phyloP scores from a whole-genome alignment of 53 echinoderm and acorn worm genomes.

The Temnopleurus reevesii region DNA sequence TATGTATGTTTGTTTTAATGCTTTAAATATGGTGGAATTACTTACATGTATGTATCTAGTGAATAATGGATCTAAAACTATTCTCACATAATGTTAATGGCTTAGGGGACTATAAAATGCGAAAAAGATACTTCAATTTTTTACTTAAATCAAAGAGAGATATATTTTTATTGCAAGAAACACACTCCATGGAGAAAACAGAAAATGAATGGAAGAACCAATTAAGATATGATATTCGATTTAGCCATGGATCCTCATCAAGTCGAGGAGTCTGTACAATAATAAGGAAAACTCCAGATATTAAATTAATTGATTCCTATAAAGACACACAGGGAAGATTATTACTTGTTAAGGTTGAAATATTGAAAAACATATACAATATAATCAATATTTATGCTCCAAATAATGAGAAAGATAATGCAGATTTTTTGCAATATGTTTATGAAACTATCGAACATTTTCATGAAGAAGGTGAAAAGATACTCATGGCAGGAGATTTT shows the following conservation, averaged over 20 bases:
- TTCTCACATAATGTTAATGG: no score
- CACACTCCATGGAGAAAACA: background rate
- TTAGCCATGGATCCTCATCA: background rate
- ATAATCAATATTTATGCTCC: slow-evolving; percentile 17
- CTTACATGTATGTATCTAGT: no score
- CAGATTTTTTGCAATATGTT: background rate
- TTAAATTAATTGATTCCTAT: background rate
- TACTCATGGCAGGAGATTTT: background rate
- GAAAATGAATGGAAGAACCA: slow-evolving; percentile 5
- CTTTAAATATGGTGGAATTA: no score
- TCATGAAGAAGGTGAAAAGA: background rate
- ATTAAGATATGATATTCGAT: background rate
- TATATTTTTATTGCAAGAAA: background rate
- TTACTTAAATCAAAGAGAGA: background rate
- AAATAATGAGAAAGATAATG: slow-evolving; percentile 5
- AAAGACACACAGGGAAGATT: background rate
- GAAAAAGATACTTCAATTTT: background rate
- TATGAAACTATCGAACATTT: background rate
- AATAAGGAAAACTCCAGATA: background rate
- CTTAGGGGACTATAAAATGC: background rate
- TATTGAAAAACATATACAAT: background rate
- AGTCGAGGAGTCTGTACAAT: slow-evolving; percentile 15
- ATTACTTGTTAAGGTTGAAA: slow-evolving; percentile 7
- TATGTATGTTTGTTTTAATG: no score
- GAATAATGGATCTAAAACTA: no score